Conservation (phyloP, 2,797 vertebrate genomes). For the Manis crassicaudata region DNA sequence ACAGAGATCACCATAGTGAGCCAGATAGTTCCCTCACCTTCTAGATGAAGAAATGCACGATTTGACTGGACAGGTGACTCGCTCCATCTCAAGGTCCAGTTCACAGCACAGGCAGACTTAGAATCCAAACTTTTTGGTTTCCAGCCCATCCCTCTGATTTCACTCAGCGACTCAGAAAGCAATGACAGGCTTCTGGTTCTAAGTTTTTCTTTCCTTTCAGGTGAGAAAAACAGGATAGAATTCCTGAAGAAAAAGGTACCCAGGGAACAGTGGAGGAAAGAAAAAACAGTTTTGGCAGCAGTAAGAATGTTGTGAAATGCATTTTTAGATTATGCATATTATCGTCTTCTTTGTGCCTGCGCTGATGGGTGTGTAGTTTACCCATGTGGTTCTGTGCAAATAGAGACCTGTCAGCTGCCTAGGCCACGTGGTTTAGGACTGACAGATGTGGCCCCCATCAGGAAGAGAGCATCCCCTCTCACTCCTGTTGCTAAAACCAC, state of each 20-base stretch:
- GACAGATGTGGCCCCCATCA: background rate
- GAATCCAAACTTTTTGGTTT: slow-evolving; percentile 1
- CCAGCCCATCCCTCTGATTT: background rate
- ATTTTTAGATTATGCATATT: background rate
- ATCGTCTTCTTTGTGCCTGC: background rate
- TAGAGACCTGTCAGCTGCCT: background rate
- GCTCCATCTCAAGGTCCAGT: background rate
- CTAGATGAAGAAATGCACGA: background rate
- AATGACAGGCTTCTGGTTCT: slow-evolving; percentile 14
- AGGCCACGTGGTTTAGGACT: background rate
- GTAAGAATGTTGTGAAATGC: background rate
- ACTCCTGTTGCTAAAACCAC: background rate
- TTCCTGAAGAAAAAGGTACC: slow-evolving; percentile 23
- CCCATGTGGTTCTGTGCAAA: background rate
- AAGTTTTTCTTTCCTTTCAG: slow-evolving; percentile 55
- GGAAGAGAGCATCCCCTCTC: background rate
- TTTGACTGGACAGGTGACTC: background rate
- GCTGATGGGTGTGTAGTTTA: background rate
- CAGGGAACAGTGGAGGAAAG: background rate
- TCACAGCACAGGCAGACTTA: slow-evolving; percentile 1
- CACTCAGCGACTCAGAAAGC: slow-evolving; percentile 2
- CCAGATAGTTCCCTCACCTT: background rate
- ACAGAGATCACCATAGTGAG: background rate
- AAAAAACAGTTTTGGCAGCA: background rate
- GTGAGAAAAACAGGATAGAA: slow-evolving; percentile 49